Evolutionary conservation across 2,888 invertebrate species (phyloP), one percentile per base, ranked within the genome.

Genomic region (Parnassius smintheus): DNA sequence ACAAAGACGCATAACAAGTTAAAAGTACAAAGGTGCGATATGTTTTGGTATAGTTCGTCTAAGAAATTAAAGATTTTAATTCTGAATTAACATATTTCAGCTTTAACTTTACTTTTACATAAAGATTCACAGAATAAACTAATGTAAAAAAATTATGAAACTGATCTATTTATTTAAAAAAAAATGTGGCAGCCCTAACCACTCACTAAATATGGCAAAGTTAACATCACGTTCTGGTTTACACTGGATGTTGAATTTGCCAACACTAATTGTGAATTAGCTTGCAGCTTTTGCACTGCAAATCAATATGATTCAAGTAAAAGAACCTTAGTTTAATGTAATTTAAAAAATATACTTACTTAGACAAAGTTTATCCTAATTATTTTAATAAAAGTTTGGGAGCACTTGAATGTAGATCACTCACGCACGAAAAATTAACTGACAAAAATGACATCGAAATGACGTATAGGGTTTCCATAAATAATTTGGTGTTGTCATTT

Each of bases 61-160:
- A 59, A 50, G 42, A 51, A 59, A 59, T 59, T 59, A 50, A 59
- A 59, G 59, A 59, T 59, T 59, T 59, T 59, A 59, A 59, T 50
- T 25, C 25, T 25, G 2, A 25, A 25, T 25, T 25, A 25, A 25
- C 25, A 25, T 25, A 25, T n/a, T n/a, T 25, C 25, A 25, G 2
- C 25, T 25, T 25, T 2, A 25, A 25, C 25, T 25, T 25, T 25
- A 25, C 25, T 59, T 48, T 59, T 48, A 59, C 18, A 49, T 59
- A 59, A 59, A 48, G 49, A 49, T 49, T 59, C 45, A 22, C 51
- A 59, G 59, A 48, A 49, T 59, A 48, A 59, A 25, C 42, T 59
- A 49, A 49, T 49, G 49, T 59, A 49, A 51, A 49, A 42, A 48
- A 52, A 42, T 58, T 25, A 41, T 58, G 25, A 13, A 58, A 49